phyloP scores from a whole-genome alignment of 2,797 vertebrate genomes.

The Phyllotis vaccarum region DNA sequence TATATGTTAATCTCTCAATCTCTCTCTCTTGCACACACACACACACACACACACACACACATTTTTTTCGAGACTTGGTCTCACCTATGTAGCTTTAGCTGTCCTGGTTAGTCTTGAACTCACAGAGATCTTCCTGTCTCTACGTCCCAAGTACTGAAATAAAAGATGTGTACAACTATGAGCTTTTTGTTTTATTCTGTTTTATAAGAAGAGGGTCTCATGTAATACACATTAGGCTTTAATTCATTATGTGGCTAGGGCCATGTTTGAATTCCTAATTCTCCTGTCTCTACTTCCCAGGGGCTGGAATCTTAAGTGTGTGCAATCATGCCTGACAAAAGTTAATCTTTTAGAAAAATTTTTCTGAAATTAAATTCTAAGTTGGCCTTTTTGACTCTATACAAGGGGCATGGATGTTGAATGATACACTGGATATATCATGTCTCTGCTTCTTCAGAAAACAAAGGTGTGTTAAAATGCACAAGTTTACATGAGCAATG shows the following conservation, averaged over 20 bases:
- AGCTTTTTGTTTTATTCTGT: background rate
- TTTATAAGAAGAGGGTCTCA: background rate
- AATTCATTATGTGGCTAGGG: background rate
- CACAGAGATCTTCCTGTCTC: background rate
- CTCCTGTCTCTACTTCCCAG: too few species aligned
- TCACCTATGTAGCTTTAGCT: background rate
- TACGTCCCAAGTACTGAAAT: background rate
- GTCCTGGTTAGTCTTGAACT: background rate
- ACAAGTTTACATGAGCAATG: background rate
- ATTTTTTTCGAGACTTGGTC: background rate
- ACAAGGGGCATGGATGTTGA: background rate
- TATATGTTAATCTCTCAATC: background rate
- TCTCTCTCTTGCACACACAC: background rate
- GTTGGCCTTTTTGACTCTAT: background rate
- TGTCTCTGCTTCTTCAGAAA: background rate
- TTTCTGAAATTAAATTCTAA: constrained; percentile 1
- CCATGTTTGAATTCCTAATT: background rate
- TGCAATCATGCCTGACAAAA: background rate
- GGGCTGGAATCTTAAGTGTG: background rate
- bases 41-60: too few species aligned
- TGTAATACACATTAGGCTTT: background rate
- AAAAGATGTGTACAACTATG: background rate
- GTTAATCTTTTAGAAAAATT: background rate
- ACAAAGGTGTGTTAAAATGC: constrained; percentile 13
- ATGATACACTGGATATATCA: background rate